Evolutionary conservation across 2,797 vertebrate genomes (phyloP), one percentile per base, ranked within the genome.

Genomic region (Acrossocheilus fasciatus): DNA sequence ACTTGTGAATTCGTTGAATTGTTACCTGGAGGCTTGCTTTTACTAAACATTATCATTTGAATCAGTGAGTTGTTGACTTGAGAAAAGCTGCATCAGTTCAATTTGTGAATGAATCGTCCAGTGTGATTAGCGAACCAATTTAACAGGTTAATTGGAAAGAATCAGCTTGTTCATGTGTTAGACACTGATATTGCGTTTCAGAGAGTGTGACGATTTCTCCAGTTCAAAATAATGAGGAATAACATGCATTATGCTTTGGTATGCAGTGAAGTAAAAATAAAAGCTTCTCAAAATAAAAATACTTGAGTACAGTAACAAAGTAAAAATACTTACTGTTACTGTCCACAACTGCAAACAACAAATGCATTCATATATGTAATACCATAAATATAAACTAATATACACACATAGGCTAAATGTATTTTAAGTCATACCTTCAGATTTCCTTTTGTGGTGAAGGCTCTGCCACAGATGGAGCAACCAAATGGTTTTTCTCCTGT

Each of bases 401-500:
- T 8, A 41, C 66, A 64, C 57, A 75, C 15, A 83, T 75, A 84
- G 59, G 3, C 80, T 15, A 59, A n/a, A 47, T 68, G 14, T 88
- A 78, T 68, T 78, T 73, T 76, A 64, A 68, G 62, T 88, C 95
- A 91, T 97, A 99, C 98, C 98, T 99, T 99, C 80, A 99, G 96
- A 94, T 99, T 99, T 93, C 98, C 98, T 95, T 99, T 99, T 91
- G 98, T 99, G 94, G 98, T 99, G 93, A 99, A 99, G 90, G 98
- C 98, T 94, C 98, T 96, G 93, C 98, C 98, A 92, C 98, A 99
- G 94, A 99, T 98, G 89, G 97, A 98, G 94, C 98, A 99, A 93
- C 98, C 98, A 26, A 99, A 99, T 0, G 98, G 98, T 94, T 99
- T 99, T 95, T 99, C 98, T 93, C 98, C 98, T 0, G 98, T 99